Conservation (phyloP, 2,113 vertebrate species). For the Chroicocephalus ridibundus region DNA sequence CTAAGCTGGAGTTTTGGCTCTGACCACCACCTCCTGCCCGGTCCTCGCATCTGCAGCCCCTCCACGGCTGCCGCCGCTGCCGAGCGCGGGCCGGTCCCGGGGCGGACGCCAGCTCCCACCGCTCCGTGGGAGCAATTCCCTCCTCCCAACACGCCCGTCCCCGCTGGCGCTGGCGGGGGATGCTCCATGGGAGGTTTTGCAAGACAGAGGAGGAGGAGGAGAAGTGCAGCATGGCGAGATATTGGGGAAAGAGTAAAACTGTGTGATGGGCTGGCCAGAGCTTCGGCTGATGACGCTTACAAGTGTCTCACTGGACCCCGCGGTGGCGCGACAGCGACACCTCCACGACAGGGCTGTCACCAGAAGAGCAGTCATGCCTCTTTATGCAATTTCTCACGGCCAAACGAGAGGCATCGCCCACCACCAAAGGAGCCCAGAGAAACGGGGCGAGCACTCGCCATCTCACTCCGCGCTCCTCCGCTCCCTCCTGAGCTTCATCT, state of each 20-base stretch:
- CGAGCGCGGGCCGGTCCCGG: not conserved
- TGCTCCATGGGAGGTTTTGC: not conserved
- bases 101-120: not conserved
- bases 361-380: not conserved
- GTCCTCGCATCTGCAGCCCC: not conserved
- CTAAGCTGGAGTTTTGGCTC: not conserved
- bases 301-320: not conserved
- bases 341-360: not conserved
- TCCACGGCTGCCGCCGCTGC: fast-evolving
- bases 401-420: not conserved
- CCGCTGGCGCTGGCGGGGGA: not conserved
- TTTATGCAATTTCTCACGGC: not conserved
- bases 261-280: not conserved
- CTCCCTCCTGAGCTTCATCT: not conserved
- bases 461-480: not conserved
- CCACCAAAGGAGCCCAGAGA: not conserved
- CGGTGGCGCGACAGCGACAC: not conserved
- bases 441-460: not conserved
- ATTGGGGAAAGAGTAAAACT: not conserved
- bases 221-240: not conserved
- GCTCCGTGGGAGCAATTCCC: not conserved
- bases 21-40: not conserved
- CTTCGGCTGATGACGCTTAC: not conserved
- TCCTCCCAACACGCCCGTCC: fast-evolving
- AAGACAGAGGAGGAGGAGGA: not conserved